These are phyloP conservation scores for Drosophila lacicola DNA, from an alignment of 2,888 invertebrate species.

Conservation along the genomic window DNA sequence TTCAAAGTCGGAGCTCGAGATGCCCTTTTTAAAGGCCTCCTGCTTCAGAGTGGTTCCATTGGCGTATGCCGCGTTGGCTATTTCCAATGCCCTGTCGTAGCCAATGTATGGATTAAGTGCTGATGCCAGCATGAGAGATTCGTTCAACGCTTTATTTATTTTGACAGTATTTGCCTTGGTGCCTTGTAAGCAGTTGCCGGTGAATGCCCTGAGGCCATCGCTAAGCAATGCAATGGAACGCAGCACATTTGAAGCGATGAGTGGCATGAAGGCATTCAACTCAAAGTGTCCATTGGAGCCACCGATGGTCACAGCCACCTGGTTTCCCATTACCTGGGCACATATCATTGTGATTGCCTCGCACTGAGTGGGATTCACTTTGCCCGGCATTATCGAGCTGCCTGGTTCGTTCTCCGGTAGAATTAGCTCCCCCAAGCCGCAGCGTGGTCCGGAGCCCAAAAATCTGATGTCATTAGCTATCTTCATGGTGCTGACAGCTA, in stretches of 20 bases:
- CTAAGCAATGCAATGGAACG: conserved; percentile 93
- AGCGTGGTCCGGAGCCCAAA: conserved; percentile 97
- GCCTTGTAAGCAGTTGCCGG: conserved; percentile 93
- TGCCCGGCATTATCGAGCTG: conserved; percentile 99
- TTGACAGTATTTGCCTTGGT: conserved; percentile 90
- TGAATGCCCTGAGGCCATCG: conserved; percentile 93
- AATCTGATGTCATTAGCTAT: conserved; percentile 96
- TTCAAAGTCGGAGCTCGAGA: conserved; percentile 93
- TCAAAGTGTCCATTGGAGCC: conserved; percentile 98
- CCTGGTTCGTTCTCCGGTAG: conserved; percentile 99
- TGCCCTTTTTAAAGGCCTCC: conserved; percentile 93
- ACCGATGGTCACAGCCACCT: conserved; percentile 95
- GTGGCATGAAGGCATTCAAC: conserved; percentile 98
- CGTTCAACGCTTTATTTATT: conserved; percentile 92
- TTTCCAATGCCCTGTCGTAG: conserved; percentile 96
- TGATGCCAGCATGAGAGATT: conserved; percentile 98
- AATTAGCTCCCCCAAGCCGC: conserved; percentile 95
- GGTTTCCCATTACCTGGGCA: conserved; percentile 98
- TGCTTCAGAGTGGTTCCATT: conserved; percentile 94
- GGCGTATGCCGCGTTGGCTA: conserved; percentile 97
- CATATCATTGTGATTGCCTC: conserved; percentile 98
- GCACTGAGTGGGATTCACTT: conserved; percentile 99
- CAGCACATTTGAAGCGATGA: conserved; percentile 96
- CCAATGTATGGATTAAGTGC: conserved; percentile 98
- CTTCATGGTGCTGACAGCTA: conserved; percentile 97